These are phyloP conservation scores for Metaphire vulgaris DNA, from an alignment of 1,140 invertebrate genomes.

Conservation along the genomic window DNA sequence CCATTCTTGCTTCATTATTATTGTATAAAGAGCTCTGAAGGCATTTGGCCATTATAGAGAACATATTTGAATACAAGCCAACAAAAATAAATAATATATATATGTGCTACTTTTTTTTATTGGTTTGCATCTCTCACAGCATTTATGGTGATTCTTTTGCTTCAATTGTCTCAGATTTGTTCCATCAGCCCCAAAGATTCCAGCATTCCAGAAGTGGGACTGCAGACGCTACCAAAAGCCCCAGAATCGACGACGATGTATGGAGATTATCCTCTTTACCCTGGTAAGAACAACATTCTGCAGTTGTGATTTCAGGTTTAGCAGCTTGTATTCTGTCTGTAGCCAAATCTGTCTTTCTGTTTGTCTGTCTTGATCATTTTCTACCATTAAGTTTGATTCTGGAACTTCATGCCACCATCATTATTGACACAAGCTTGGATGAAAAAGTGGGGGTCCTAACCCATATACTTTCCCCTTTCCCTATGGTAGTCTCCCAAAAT, in stretches of 20 bases:
- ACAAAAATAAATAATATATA: constrained; percentile 4
- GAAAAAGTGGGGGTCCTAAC: too few species aligned
- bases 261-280: background rate
- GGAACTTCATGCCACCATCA: too few species aligned
- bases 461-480: too few species aligned
- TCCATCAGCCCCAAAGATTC: background rate
- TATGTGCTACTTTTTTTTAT: background rate
- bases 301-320: too few species aligned
- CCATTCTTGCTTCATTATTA: background rate
- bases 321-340: too few species aligned
- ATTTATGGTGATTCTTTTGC: background rate
- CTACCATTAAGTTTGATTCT: too few species aligned
- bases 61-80: too few species aligned
- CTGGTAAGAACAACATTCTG: too few species aligned
- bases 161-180: background rate
- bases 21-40: background rate
- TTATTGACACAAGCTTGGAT: too few species aligned
- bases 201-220: background rate
- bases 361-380: too few species aligned
- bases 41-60: background rate
- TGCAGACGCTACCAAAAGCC: background rate
- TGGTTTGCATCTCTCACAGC: background rate
- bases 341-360: too few species aligned
- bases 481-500: too few species aligned
- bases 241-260: background rate